phyloP scores from a whole-genome alignment of 2,888 invertebrate genomes.

The Campaea margaritaria region DNA sequence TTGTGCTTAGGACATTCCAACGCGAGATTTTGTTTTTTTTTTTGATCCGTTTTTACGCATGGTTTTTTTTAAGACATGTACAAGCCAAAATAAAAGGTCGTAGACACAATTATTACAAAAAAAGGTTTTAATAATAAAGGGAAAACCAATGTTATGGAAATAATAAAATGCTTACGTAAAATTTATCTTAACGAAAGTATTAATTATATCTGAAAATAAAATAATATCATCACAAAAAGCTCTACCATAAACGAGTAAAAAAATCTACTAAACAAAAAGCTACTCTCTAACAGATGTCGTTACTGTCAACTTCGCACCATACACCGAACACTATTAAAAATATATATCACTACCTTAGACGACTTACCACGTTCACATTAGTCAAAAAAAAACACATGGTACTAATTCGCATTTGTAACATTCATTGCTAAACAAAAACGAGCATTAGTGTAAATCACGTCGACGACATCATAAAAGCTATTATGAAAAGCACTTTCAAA shows the following conservation, averaged over 20 bases:
- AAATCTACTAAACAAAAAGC: conserved; percentile 21
- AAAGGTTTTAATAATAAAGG: too few relatives aligned
- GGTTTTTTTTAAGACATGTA: too few relatives aligned
- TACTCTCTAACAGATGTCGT: conserved; percentile 53
- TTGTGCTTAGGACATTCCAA: conserved; percentile 14
- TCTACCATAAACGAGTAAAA: not conserved
- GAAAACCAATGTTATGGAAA: too few relatives aligned
- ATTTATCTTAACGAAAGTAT: too few relatives aligned
- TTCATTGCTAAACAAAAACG: conserved; percentile 43
- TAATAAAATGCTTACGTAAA: too few relatives aligned
- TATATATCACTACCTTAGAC: not conserved
- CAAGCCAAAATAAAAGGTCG: too few relatives aligned
- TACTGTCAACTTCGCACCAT: conserved; percentile 5
- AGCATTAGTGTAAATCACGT: conserved; percentile 68
- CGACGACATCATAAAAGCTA: conserved; percentile 64
- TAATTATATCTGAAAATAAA: not conserved
- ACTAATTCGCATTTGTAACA: conserved; percentile 40
- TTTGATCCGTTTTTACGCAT: too few relatives aligned
- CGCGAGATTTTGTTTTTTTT: conserved; percentile 18
- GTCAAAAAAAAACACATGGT: conserved; percentile 13
- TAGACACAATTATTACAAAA: too few relatives aligned
- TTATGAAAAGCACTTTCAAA: conserved; percentile 60
- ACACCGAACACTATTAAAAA: not conserved
- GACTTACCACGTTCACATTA: conserved; percentile 1
- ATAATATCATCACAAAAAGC: not conserved